These are phyloP conservation scores for Aphodius granarius DNA, from an alignment of 2,888 invertebrate genomes.

Conservation along the genomic window DNA sequence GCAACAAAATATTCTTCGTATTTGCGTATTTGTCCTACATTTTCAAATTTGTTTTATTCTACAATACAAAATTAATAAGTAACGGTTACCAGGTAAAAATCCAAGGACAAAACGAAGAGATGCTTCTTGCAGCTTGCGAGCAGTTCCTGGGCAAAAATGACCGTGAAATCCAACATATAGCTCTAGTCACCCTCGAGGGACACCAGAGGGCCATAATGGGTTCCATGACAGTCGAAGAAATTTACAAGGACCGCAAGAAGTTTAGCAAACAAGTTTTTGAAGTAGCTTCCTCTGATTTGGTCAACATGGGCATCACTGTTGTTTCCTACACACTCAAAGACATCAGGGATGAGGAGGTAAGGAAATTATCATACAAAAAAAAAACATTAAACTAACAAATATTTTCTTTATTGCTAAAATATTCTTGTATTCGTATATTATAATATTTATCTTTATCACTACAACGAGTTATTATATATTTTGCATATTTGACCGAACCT, in stretches of 20 bases:
- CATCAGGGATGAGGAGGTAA: constrained; percentile 92
- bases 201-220: constrained; percentile 97
- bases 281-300: constrained; percentile 91
- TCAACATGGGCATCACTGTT: constrained; percentile 96
- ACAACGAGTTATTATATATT: not conserved
- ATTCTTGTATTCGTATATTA: too few relatives aligned
- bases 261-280: constrained; percentile 95
- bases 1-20: too few relatives aligned
- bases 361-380: constrained; percentile 38
- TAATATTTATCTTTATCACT: not conserved
- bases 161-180: constrained; percentile 86
- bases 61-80: constrained; percentile 7
- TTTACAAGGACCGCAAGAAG: constrained; percentile 94
- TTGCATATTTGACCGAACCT: not conserved
- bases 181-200: constrained; percentile 88
- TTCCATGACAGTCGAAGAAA: constrained; percentile 95
- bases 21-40: too few relatives aligned
- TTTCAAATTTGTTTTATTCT: too few relatives aligned
- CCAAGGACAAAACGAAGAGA: constrained; percentile 87
- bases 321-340: constrained; percentile 94
- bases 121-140: constrained; percentile 89
- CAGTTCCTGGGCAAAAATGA: constrained; percentile 91
- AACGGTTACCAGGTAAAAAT: constrained; percentile 69
- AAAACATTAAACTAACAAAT: constrained; percentile 6
- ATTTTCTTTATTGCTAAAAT: too few relatives aligned